Conservation (phyloP, 2,888 invertebrate genomes). For the Pegoplata infirma region DNA sequence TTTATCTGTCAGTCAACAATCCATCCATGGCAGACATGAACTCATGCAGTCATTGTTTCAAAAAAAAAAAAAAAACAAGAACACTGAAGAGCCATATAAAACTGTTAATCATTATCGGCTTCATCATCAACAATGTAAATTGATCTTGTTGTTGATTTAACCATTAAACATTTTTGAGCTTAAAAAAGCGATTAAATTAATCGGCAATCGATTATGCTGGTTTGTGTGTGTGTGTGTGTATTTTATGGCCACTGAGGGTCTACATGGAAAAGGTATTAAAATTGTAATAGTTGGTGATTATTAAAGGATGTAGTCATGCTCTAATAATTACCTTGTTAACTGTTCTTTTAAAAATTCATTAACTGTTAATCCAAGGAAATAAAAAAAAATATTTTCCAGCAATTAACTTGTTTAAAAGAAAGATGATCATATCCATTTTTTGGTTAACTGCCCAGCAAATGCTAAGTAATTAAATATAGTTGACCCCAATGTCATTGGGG, state of each 20-base stretch:
- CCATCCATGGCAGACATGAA: constrained; percentile 18
- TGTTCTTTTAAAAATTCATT: constrained; percentile 28
- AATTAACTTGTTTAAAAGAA: constrained; percentile 20
- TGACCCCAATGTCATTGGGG: too few relatives aligned
- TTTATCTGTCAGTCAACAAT: constrained; percentile 7
- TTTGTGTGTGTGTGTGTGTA: not conserved
- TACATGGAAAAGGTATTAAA: constrained; percentile 9
- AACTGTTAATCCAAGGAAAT: constrained; percentile 53
- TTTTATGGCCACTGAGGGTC: not conserved
- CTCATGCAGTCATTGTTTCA: constrained; percentile 3
- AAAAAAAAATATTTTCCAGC: constrained; percentile 3
- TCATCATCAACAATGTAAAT: constrained; percentile 39
- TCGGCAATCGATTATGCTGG: constrained; percentile 49
- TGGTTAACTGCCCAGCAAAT: too few relatives aligned
- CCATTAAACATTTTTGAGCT: constrained; percentile 40
- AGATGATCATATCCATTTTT: constrained; percentile 16
- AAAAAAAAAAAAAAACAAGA: not conserved
- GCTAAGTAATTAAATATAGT: too few relatives aligned
- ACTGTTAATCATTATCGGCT: constrained; percentile 31
- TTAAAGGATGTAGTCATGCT: constrained; percentile 55
- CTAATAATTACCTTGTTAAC: constrained; percentile 50
- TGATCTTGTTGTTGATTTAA: constrained; percentile 56
- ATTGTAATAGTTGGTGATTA: constrained; percentile 5
- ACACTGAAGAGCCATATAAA: constrained; percentile 12
- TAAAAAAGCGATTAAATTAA: constrained; percentile 53